These are phyloP conservation scores for Lycodopsis pacificus DNA, from an alignment of 2,797 vertebrate species.

Conservation along the genomic window DNA sequence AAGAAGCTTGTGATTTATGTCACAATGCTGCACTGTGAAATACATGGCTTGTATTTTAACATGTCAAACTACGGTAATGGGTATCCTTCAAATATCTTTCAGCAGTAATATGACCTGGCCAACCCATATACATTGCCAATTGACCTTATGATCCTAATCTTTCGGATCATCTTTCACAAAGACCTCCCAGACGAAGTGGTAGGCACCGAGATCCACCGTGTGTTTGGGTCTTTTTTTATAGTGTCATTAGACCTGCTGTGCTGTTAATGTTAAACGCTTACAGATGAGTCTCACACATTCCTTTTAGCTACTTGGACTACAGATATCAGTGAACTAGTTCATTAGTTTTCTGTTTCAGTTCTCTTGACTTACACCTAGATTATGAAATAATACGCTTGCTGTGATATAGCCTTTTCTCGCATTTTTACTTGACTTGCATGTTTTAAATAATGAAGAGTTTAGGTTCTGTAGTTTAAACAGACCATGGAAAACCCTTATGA, in stretches of 20 bases:
- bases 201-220: constrained; percentile 55
- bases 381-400: background rate
- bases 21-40: constrained; percentile 3
- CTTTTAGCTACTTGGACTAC: constrained; percentile 40
- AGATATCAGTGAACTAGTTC: constrained; percentile 19
- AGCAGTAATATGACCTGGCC: constrained; percentile 11
- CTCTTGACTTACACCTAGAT: background rate
- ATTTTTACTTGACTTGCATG: background rate
- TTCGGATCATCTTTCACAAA: constrained; percentile 14
- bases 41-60: constrained; percentile 1
- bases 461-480: background rate
- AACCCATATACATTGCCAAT: constrained; percentile 14
- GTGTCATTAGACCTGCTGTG: constrained; percentile 67
- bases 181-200: constrained; percentile 55
- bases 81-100: constrained; percentile 25
- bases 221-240: constrained; percentile 64
- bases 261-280: constrained; percentile 66
- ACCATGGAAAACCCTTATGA: constrained; percentile 42
- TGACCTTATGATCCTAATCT: constrained; percentile 16
- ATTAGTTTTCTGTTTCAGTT: background rate
- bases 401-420: background rate
- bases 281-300: constrained; percentile 60
- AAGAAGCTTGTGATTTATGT: constrained; percentile 22
- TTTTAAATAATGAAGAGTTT: background rate
- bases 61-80: constrained; percentile 11